Evolutionary conservation across 2,888 invertebrate genomes (phyloP).

Genomic region (Aproaerema taeniolella): DNA sequence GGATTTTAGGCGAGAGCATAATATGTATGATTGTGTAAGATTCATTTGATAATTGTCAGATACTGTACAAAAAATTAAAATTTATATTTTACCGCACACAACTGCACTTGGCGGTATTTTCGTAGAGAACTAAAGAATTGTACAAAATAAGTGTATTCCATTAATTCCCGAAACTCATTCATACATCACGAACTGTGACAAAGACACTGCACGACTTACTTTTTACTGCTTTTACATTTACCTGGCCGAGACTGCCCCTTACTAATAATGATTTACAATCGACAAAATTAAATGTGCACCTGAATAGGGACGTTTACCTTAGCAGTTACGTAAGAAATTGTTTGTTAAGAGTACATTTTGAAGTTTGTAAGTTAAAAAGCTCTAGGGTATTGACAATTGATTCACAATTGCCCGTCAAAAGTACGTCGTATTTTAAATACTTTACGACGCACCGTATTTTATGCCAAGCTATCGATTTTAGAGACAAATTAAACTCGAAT

Average conservation of each 20-base stretch:
- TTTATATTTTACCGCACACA: too few species aligned
- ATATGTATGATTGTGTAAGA: too few species aligned
- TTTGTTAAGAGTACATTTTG: slow-evolving; percentile 13
- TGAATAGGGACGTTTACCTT: slow-evolving; percentile 9
- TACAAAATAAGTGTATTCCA: slow-evolving; percentile 23
- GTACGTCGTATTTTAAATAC: slow-evolving; percentile 51
- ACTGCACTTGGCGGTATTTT: slow-evolving; percentile 3
- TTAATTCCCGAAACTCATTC: slow-evolving; percentile 58
- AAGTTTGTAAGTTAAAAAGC: slow-evolving; percentile 29
- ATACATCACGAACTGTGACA: slow-evolving; percentile 53
- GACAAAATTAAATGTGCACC: slow-evolving; percentile 12
- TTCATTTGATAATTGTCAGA: too few species aligned
- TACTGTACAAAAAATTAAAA: too few species aligned
- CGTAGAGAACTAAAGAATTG: slow-evolving; percentile 16
- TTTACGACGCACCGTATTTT: slow-evolving; percentile 61
- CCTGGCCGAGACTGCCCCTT: too few species aligned
- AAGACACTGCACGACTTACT: slow-evolving; percentile 29
- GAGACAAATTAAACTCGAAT: slow-evolving; percentile 31
- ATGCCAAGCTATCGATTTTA: slow-evolving; percentile 35
- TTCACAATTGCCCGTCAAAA: slow-evolving; percentile 46
- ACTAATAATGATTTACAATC: slow-evolving; percentile 36
- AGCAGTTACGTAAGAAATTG: not conserved
- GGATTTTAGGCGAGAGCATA: too few species aligned
- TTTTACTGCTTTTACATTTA: slow-evolving; percentile 22
- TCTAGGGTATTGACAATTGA: slow-evolving; percentile 51